Percentiles rank a stretch among this genome's conserved stretches.
Conservation (phyloP, 2,113 vertebrate genomes). For the Otocyon megalotis region DNA sequence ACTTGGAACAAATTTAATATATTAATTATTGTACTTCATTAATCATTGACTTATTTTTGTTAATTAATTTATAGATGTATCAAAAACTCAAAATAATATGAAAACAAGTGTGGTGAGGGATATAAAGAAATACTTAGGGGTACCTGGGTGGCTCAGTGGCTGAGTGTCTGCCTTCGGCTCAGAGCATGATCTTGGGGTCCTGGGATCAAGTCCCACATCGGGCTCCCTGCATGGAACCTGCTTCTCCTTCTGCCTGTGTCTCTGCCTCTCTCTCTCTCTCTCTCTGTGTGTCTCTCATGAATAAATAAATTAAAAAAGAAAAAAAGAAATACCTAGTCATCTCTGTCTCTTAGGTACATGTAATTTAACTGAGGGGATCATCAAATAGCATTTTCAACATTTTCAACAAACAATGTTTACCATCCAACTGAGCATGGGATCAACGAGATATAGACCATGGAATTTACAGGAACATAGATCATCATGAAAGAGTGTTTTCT, state of each 20-base stretch:
- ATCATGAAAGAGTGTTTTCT: neutral
- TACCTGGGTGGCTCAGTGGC: too few species aligned
- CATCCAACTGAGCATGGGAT: rapidly evolving
- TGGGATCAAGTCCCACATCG: too few species aligned
- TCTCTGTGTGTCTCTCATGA: too few species aligned
- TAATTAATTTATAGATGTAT: neutral
- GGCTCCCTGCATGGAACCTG: too few species aligned
- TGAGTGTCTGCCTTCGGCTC: too few species aligned
- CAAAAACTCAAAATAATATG: neutral
- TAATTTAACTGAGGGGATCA: neutral
- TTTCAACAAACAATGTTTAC: rapidly evolving
- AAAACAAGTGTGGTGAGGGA: neutral
- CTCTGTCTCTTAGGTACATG: neutral
- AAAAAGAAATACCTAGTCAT: neutral
- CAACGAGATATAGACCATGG: rapidly evolving
- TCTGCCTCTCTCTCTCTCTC: too few species aligned
- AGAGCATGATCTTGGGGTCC: too few species aligned
- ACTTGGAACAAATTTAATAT: neutral
- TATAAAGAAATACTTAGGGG: neutral
- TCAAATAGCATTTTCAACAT: rapidly evolving
- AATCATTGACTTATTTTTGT: neutral
- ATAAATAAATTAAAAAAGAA: too few species aligned
- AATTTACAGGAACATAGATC: neutral
- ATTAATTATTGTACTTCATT: neutral
- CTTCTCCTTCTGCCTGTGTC: too few species aligned